Conservation (phyloP, 2,797 vertebrate species). For the Jordanella pulchra region DNA sequence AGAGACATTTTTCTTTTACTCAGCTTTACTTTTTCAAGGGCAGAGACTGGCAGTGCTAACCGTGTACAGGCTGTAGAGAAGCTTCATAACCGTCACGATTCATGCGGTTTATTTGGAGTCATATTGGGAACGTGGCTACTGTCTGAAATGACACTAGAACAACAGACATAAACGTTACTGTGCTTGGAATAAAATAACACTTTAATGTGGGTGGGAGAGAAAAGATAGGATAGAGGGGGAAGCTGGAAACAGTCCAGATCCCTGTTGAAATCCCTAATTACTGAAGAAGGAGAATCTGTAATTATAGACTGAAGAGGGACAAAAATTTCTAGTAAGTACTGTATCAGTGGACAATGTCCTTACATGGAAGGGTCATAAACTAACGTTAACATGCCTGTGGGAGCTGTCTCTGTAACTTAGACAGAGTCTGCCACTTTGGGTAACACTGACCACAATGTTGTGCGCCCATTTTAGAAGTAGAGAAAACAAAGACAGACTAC, state of each 20-base stretch:
- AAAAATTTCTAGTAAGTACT: constrained; percentile 37
- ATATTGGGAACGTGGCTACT: constrained; percentile 10
- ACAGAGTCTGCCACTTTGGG: constrained; percentile 48
- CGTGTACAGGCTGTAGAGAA: constrained; percentile 22
- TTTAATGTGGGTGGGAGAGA: constrained; percentile 44
- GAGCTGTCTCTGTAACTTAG: constrained; percentile 36
- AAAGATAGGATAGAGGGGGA: constrained; percentile 43
- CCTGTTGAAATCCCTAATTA: constrained; percentile 82
- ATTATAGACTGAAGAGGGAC: constrained; percentile 67
- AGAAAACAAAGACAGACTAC: constrained; percentile 28
- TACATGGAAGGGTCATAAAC: constrained; percentile 51
- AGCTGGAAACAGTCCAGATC: constrained; percentile 71
- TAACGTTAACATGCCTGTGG: constrained; percentile 66
- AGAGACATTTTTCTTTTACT: constrained; percentile 75
- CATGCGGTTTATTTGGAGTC: constrained; percentile 30
- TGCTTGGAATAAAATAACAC: constrained; percentile 5
- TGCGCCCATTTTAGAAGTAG: constrained; percentile 36
- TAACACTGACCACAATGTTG: constrained; percentile 26
- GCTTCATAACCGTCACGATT: constrained; percentile 10
- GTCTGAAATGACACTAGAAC: constrained; percentile 21
- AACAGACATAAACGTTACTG: not conserved
- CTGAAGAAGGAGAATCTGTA: constrained; percentile 76
- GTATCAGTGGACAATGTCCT: constrained; percentile 61
- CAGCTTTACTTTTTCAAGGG: constrained; percentile 66
- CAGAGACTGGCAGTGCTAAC: constrained; percentile 43